Percentiles rank a stretch among this genome's conserved stretches.
Evolutionary conservation across 2,888 invertebrate species (phyloP).

Genomic region (Pachymerium ferrugineum): DNA sequence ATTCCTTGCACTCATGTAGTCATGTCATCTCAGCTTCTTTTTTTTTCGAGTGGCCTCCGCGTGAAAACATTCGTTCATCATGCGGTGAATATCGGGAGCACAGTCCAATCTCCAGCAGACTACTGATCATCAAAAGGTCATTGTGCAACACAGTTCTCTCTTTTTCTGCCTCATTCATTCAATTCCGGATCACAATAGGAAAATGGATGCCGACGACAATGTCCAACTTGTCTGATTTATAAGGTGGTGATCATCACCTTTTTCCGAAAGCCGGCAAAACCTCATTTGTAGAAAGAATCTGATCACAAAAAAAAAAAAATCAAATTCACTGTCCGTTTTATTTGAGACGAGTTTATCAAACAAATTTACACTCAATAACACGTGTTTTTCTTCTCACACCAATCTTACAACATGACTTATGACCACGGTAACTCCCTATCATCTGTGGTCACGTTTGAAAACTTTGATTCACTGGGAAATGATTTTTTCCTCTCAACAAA

Average conservation of each 20-base stretch:
- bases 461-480: neutral
- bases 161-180: constrained; percentile 17
- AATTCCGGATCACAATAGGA: constrained; percentile 8
- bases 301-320: neutral
- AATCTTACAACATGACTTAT: constrained; percentile 1
- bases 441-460: constrained; percentile 7
- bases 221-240: neutral
- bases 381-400: neutral
- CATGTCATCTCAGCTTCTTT: neutral
- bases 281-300: neutral
- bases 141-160: constrained; percentile 5
- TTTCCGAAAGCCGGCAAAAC: neutral
- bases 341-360: neutral
- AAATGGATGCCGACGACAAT: neutral
- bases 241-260: neutral
- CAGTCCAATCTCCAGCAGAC: neutral
- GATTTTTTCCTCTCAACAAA: neutral
- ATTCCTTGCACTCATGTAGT: neutral
- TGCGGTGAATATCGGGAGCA: neutral
- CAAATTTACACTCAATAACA: neutral
- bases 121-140: constrained; percentile 9
- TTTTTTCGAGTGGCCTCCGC: constrained; percentile 1
- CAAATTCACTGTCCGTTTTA: neutral
- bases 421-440: neutral
- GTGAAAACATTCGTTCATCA: constrained; percentile 19